Base-by-base conservation (phyloP, 1,140 invertebrate genomes). In the Zaprionus taronus region DNA sequence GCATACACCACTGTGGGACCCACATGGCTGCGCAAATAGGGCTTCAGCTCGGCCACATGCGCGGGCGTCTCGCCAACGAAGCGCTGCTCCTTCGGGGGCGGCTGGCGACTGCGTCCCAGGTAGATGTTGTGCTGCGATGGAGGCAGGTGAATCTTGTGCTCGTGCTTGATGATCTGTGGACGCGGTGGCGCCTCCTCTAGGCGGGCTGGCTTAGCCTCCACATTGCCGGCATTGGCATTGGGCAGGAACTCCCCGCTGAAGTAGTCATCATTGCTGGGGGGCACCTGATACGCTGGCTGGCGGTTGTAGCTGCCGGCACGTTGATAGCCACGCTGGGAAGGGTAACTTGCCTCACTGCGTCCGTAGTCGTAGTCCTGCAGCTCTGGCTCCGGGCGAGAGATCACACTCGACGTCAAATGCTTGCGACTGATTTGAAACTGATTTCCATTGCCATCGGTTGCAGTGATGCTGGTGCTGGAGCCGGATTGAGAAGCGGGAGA, bases 71-170 rank as follows among this genome's bases (percentile, higher is more conserved):
- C 15, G 4, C 4, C 17, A 36, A 3, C 26, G 44, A 4, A 78
- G 14, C 77, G 60, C 4, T 58, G 58, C 47, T 86, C 82, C 63
- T 81, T 79, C 0, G 79, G 73, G 11, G 81, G 78, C 5, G 73
- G 31, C 44, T 81, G 83, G 4, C 68, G 51, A 51, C 58, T 81
- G 66, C 78, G 83, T 1, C 80, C 80, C 36, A 92, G 14, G 36
- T 92, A 92, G 9, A 92, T 92, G 26, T 92, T 92, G 38, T 92
- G 91, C 72, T 92, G 91, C 5, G 91, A 89, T 9, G 91, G 84
- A 11, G 91, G 87, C 55, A 92, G 38, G 17, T 87, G 83, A n/a
- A 92, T 91, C 56, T 89, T 92, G 64, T 92, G 91, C 62, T 92
- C 91, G 31, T 92, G 91, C 68, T 91, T 92, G 24, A 92, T 92